Base-by-base conservation (phyloP, 1,140 invertebrate genomes). In the Calephelis virginiensis region DNA sequence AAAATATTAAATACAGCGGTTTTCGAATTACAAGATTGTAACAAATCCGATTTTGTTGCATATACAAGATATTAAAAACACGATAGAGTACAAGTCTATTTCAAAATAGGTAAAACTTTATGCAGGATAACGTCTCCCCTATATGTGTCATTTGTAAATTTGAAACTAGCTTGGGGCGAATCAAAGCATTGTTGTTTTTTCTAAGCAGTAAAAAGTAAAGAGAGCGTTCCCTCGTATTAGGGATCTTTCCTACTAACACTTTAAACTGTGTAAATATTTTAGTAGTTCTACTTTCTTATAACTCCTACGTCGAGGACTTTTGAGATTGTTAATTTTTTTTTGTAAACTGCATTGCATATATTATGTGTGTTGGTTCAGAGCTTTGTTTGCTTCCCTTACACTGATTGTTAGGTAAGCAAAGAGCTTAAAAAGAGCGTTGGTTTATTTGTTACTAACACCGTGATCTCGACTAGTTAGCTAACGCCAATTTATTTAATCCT, bases 141-240 rank as follows among this genome's bases (percentile, higher is more conserved):
- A 53, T 0, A n/a, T 8, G 8, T 53, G 8, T 14, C 49, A 53
- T 17, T 53, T 53, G 49, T 53, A 53, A 53, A 53, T 53, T 53
- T 53, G 49, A 53, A 53, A 53, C 49, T 53, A 53, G 49, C 49
- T 17, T 7, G 49, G 14, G 49, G 49, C 49, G 49, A 53, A 53
- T 53, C 40, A 43, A 53, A 17, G 13, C 49, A 43, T 43, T 43
- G 49, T 53, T 53, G 49, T 53, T 53, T 53, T n/a, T 53, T 53
- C 49, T 53, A 53, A 53, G 14, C 49, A 53, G 49, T 17, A 9
- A 43, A 7, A 43, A 43, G 49, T 0, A 14, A 8, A 17, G 9
- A 13, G 10, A 9, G 17, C 13, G 8, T 17, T 53, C 49, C 49
- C 49, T 17, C 9, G 13, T 9, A 9, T 17, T 17, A 53, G 17